Conservation (phyloP, 2,888 invertebrate genomes). For the Buathra laborator region DNA sequence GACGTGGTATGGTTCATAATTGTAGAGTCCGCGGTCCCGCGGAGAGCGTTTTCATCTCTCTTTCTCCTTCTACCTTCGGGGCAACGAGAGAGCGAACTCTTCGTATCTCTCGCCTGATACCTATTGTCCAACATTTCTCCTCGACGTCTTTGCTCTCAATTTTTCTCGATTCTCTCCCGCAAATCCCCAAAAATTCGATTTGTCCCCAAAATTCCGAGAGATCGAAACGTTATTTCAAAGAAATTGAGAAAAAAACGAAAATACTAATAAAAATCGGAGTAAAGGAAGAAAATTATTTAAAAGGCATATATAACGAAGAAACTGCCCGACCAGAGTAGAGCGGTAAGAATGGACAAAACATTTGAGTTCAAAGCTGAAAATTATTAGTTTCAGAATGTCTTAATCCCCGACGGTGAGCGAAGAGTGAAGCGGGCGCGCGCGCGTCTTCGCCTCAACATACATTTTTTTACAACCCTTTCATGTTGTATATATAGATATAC, state of each 20-base stretch:
- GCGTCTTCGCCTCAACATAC: slow-evolving; percentile 78
- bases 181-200: not conserved
- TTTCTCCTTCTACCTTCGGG: slow-evolving; percentile 76
- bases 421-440: slow-evolving; percentile 70
- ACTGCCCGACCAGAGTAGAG: slow-evolving; percentile 33
- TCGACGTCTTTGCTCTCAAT: slow-evolving; percentile 7
- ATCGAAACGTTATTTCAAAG: not conserved
- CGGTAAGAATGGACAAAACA: slow-evolving; percentile 78
- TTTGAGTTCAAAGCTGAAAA: slow-evolving; percentile 79
- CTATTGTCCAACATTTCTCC: slow-evolving; percentile 77
- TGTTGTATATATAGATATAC: slow-evolving; percentile 50
- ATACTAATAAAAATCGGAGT: not conserved
- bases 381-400: slow-evolving; percentile 84
- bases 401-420: slow-evolving; percentile 77
- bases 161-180: not conserved
- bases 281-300: not conserved
- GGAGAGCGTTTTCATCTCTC: slow-evolving; percentile 64
- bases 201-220: not conserved
- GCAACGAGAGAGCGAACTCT: slow-evolving; percentile 70
- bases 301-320: not conserved
- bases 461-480: slow-evolving; percentile 72
- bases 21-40: slow-evolving; percentile 81
- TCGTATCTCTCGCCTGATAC: slow-evolving; percentile 77
- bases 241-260: not conserved
- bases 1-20: slow-evolving; percentile 85